These are phyloP conservation scores for Cromileptes altivelis DNA, from an alignment of 2,113 vertebrate genomes.

Conservation along the genomic window DNA sequence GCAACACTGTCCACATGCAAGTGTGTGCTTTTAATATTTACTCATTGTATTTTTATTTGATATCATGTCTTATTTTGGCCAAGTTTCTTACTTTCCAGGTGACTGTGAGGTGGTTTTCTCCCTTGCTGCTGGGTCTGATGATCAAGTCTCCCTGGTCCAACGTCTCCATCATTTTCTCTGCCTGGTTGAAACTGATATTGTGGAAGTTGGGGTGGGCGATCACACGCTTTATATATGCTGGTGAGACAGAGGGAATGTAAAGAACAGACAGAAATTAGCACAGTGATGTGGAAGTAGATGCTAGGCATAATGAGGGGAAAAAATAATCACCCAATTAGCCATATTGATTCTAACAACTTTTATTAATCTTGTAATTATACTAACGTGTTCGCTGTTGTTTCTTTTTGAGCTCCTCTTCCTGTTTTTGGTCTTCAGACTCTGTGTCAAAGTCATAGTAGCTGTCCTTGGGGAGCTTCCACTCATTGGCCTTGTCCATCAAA, in stretches of 20 bases:
- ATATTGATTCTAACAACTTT: not conserved
- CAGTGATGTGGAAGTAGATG: not conserved
- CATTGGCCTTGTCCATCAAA: conserved; percentile 96
- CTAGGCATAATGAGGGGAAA: not conserved
- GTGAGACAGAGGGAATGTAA: not conserved
- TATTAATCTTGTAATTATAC: conserved; percentile 58
- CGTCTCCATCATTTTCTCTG: conserved; percentile 99
- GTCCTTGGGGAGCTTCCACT: conserved; percentile 98
- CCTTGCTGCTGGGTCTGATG: conserved; percentile 98
- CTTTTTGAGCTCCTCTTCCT: conserved; percentile 95
- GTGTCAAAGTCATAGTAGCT: conserved; percentile 97
- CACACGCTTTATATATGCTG: conserved; percentile 97
- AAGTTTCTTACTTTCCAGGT: conserved; percentile 91
- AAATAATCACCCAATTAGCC: too few species aligned
- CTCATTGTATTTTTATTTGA: too few species aligned
- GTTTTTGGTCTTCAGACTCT: conserved; percentile 93
- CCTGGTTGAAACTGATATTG: conserved; percentile 99
- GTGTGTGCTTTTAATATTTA: too few species aligned
- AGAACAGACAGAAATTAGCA: too few species aligned
- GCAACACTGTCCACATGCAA: too few species aligned
- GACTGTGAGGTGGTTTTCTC: conserved; percentile 97
- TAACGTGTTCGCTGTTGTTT: conserved; percentile 97
- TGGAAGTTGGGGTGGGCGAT: conserved; percentile 99
- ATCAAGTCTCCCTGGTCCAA: conserved; percentile 98
- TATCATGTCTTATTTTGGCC: too few species aligned